phyloP scores from a whole-genome alignment of 2,888 invertebrate species.

The Halocaridina rubra region DNA sequence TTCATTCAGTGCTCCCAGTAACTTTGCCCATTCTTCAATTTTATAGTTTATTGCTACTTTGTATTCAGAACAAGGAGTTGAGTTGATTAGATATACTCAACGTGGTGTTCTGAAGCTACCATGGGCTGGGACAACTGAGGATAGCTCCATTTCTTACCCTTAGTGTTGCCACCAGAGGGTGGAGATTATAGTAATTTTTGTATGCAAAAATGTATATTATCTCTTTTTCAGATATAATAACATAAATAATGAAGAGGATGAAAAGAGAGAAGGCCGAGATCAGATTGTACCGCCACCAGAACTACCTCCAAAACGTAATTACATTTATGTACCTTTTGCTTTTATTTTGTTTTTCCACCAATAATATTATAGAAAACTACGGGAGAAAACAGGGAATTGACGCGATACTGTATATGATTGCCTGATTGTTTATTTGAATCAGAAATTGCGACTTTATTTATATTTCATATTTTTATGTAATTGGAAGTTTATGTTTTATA shows the following conservation, averaged over 20 bases:
- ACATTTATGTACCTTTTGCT: not conserved
- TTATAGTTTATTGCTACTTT: too few species aligned
- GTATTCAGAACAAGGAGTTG: too few species aligned
- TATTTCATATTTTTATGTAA: not conserved
- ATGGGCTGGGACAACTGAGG: too few species aligned
- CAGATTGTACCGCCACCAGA: slow-evolving; percentile 65
- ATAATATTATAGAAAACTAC: too few species aligned
- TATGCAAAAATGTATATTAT: too few species aligned
- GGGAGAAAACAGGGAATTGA: too few species aligned
- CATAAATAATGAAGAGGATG: slow-evolving; percentile 14
- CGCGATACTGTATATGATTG: not conserved
- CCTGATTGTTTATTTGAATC: not conserved
- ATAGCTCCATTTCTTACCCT: not conserved
- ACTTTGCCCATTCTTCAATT: too few species aligned
- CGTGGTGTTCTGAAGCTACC: too few species aligned
- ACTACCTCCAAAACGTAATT: slow-evolving; percentile 66
- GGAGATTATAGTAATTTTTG: too few species aligned
- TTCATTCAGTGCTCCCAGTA: too few species aligned
- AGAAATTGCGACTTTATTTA: not conserved
- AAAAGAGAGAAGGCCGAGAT: slow-evolving; percentile 22
- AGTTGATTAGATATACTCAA: too few species aligned
- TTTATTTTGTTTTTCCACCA: not conserved
- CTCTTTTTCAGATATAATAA: too few species aligned
- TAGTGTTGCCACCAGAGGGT: not conserved
- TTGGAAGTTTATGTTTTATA: not conserved